phyloP scores from a whole-genome alignment of 2,888 invertebrate genomes.

The Eurytoma californica region DNA sequence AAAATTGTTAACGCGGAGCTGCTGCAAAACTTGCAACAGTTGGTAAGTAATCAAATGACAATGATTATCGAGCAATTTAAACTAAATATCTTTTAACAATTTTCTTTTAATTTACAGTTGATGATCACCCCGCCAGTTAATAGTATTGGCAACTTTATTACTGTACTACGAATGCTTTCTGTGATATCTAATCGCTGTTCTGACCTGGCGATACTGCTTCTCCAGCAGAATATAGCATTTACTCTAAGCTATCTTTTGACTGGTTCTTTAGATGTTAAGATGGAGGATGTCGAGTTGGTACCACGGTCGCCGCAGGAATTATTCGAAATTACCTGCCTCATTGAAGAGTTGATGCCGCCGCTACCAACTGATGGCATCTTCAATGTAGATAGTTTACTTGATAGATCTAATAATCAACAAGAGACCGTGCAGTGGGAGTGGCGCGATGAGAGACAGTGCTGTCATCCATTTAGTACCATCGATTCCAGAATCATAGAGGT shows the following conservation, averaged over 20 bases:
- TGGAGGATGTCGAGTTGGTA: constrained; percentile 87
- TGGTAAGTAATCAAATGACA: constrained; percentile 77
- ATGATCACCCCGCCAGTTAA: constrained; percentile 97
- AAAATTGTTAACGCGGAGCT: constrained; percentile 95
- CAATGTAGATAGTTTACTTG: constrained; percentile 91
- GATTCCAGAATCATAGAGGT: constrained; percentile 96
- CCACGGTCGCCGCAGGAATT: constrained; percentile 96
- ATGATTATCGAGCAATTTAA: background rate
- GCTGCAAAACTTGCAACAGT: constrained; percentile 93
- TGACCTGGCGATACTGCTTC: constrained; percentile 91
- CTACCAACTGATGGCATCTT: constrained; percentile 97
- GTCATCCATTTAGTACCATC: constrained; percentile 94
- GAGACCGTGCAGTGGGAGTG: constrained; percentile 97
- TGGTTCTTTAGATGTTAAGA: constrained; percentile 83
- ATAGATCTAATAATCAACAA: constrained; percentile 82
- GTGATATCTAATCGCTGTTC: constrained; percentile 97
- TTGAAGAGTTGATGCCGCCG: constrained; percentile 97
- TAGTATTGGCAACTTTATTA: constrained; percentile 96
- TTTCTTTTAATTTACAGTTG: constrained; percentile 77
- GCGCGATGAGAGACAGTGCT: constrained; percentile 94
- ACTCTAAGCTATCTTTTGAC: constrained; percentile 95
- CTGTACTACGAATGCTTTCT: constrained; percentile 96
- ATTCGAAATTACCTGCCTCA: constrained; percentile 97
- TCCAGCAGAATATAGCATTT: constrained; percentile 96
- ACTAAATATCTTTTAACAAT: background rate